Conservation (phyloP, 2,113 vertebrate species). For the Castor canadensis region DNA sequence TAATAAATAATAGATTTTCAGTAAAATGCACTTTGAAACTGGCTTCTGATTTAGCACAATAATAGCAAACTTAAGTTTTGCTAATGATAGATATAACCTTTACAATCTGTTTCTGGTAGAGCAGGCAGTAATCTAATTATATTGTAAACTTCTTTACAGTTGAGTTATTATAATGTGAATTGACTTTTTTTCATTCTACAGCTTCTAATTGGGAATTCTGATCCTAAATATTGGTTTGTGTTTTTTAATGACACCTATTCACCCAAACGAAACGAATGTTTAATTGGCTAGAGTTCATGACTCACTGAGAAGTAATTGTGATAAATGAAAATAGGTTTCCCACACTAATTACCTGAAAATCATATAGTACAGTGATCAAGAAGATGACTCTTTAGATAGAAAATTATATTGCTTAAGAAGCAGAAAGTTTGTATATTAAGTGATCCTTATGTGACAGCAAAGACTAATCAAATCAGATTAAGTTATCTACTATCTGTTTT, state of each 20-base stretch:
- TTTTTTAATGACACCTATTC: slow-evolving; percentile 7
- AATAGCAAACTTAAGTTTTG: not conserved
- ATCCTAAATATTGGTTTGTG: slow-evolving; percentile 42
- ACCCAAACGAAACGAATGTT: slow-evolving; percentile 40
- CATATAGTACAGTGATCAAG: not conserved
- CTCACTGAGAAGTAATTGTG: slow-evolving; percentile 10
- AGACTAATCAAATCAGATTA: not conserved
- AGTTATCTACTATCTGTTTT: not conserved
- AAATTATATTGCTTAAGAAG: slow-evolving; percentile 25
- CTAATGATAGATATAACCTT: not conserved
- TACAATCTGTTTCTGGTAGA: not conserved
- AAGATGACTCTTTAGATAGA: slow-evolving; percentile 47
- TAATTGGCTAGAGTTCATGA: slow-evolving; percentile 16
- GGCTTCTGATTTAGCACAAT: not conserved
- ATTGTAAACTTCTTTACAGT: not conserved
- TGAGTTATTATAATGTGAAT: not conserved
- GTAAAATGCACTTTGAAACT: not conserved
- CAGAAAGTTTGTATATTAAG: slow-evolving; percentile 5
- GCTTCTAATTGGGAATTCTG: slow-evolving; percentile 33
- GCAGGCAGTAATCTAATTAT: slow-evolving; percentile 13
- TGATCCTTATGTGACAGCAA: not conserved
- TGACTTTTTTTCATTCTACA: not conserved
- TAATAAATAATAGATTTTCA: not conserved
- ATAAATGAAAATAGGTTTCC: slow-evolving; percentile 29
- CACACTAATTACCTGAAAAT: slow-evolving; percentile 9